phyloP scores from a whole-genome alignment of 2,113 vertebrate species.

The Rafetus swinhoei region DNA sequence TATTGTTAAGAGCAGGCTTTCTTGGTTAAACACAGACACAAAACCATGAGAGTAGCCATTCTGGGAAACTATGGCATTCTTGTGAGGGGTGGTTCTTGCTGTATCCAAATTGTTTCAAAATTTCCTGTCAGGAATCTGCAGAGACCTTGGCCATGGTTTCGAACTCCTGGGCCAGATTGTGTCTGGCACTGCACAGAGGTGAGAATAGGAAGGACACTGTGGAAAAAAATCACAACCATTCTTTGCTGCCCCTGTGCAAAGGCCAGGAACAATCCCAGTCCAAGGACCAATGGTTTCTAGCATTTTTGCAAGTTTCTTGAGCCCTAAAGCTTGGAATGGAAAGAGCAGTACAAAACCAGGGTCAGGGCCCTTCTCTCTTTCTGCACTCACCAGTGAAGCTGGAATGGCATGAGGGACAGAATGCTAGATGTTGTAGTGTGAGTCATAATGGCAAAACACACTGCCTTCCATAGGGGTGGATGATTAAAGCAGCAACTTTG shows the following conservation, averaged over 20 bases:
- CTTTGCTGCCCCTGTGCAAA: not conserved
- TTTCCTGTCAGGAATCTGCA: not conserved
- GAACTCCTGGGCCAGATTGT: not conserved
- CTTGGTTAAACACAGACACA: not conserved
- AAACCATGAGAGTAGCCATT: not conserved
- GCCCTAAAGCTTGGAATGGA: not conserved
- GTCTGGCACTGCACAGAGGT: not conserved
- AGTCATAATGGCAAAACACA: fast-evolving
- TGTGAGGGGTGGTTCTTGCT: not conserved
- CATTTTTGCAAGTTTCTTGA: too few species aligned
- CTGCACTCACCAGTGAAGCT: fast-evolving
- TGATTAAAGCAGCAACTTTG: not conserved
- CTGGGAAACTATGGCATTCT: not conserved
- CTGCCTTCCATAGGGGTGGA: not conserved
- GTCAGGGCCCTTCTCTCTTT: fast-evolving
- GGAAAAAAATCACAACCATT: not conserved
- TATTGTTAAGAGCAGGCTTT: not conserved
- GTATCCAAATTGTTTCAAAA: not conserved
- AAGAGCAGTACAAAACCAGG: not conserved
- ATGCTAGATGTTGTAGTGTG: not conserved
- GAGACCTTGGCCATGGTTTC: not conserved
- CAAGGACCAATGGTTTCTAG: not conserved
- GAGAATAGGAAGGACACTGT: not conserved
- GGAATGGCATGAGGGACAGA: not conserved
- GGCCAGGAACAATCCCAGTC: not conserved